Base-by-base conservation (phyloP, 2,888 invertebrate species). In the Cordilura impudica region DNA sequence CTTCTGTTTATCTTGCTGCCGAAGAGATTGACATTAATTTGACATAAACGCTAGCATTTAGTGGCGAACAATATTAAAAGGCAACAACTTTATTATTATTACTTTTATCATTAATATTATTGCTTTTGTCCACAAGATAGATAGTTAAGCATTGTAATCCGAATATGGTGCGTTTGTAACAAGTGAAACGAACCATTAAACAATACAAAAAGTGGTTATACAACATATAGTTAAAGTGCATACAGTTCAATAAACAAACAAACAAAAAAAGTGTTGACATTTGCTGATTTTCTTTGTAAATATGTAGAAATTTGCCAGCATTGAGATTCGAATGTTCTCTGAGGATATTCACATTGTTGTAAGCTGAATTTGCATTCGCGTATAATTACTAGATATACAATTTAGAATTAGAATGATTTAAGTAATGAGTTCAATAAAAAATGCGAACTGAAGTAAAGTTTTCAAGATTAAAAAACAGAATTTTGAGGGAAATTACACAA, bases 1-100 rank as follows among this genome's bases (percentile, higher is more conserved):
- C 47, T 43, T 43, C 4, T 26, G 19, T 12, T 29, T 58, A 23
- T 56, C 23, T 65, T 74, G 26, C 47, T 72, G 72, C 73, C 81
- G 80, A 81, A 76, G 49, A 77, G 82, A 83, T 81, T 85, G 85
- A 85, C 85, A 84, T 83, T 85, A 85, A 85, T 85, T 85, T 85
- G 84, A 85, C 85, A 84, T 83, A 83, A 83, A 84, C 83, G 82
- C 81, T 84, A 80, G 81, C 81, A 81, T 82, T 81, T 49, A 73
- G 72, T 73, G 53, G 56, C 65, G 61, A 79, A 51, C 19, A 67
- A 67, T 43, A 45, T 74, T 61, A 53, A 77, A 61, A 58, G 60
- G 65, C 82, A 83, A 84, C 84, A 83, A 83, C 83, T 84, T 85
- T 84, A 84, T 84, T 84, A 82, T 56, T 63, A 29, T n/a, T n/a